Base-by-base conservation (phyloP, 2,797 vertebrate genomes). In the Silurus aristotelis region DNA sequence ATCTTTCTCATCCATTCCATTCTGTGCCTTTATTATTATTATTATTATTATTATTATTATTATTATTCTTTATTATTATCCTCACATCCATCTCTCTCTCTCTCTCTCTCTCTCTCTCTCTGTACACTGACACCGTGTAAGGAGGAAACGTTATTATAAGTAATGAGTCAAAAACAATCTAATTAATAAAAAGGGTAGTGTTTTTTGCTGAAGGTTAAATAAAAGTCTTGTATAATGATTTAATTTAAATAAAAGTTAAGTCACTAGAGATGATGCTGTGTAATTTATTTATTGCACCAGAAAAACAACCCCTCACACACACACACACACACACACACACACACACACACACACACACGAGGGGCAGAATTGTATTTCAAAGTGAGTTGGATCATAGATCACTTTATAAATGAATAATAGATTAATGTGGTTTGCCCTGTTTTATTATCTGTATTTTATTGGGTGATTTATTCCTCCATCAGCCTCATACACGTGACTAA, bases 201-300 rank as follows among this genome's bases (percentile, higher is more conserved):
- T 82, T 17, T 94, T 94, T 93, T 31, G 93, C 93, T 94, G 93
- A 94, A 94, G 92, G 93, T 91, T 92, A 92, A 93, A 95, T 91
- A 92, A 93, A 94, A 88, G 91, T 93, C 92, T 89, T 93, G 90
- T 94, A 95, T 93, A 94, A 91, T 91, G 90, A 92, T 95, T 96
- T 96, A 96, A 96, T 95, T 96, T 96, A 95, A 96, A 95, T 96
- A 95, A 95, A 96, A 93, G 92, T 95, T 94, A 92, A 93, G 89
- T 94, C 93, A 94, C 91, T 90, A 91, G 92, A 94, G 82, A 25
- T 90, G 58, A 73, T 38, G 27, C 64, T 86, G 83, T 84, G 87
- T 67, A 63, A 68, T 43, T 88, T 87, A 73, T 92, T 85, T 92
- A 88, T 83, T 6, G 8, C 6, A 14, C 19, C 64, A 20, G 22